Base-by-base conservation (phyloP, 2,797 vertebrate genomes). In the Alectoris magna region DNA sequence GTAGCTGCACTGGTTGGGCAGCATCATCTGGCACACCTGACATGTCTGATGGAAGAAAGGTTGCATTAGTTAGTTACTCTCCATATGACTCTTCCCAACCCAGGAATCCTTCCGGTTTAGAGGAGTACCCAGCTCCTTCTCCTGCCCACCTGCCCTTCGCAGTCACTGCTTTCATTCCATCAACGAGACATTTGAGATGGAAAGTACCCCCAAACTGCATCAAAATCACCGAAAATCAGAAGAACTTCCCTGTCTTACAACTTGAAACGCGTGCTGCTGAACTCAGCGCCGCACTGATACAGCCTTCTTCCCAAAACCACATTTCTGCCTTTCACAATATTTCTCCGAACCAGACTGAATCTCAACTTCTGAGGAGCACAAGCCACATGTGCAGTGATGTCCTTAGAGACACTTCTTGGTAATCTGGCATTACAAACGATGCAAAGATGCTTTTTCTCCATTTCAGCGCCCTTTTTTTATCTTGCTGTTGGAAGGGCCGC, bases 1-100 rank as follows among this genome's bases (percentile, higher is more conserved):
- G 97, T 98, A 99, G 94, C 99, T 99, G 97, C 99, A 99, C 92
- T 99, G 99, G 98, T 99, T 99, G 84, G 99, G 99, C 78, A 99
- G 97, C 97, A 99, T 97, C 99, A 99, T 99, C 91, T 98, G 98
- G 97, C 99, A 99, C 89, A 99, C 97, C 77, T 98, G 98, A 91
- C 99, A 99, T 0, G 98, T 98, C 99, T 99, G 96, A 68, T 79
- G 87, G 58, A 82, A 91, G 39, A 96, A 89, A 91, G 44, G 67
- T 46, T 22, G 41, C 6, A 3, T 43, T 31, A 26, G 27, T 86
- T 31, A 60, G 9, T 87, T 77, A 21, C n/a, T 74, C n/a, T 72
- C 36, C 27, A 0, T 10, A 34, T n/a, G 19, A 7, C 31, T 51
- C 16, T 7, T 2, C 0, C 0, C 7, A 49, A 14, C 9, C 9